Percentiles rank a stretch among this genome's conserved stretches.
Conservation (phyloP, 2,113 vertebrate genomes). For the Dasyornis broadbenti region DNA sequence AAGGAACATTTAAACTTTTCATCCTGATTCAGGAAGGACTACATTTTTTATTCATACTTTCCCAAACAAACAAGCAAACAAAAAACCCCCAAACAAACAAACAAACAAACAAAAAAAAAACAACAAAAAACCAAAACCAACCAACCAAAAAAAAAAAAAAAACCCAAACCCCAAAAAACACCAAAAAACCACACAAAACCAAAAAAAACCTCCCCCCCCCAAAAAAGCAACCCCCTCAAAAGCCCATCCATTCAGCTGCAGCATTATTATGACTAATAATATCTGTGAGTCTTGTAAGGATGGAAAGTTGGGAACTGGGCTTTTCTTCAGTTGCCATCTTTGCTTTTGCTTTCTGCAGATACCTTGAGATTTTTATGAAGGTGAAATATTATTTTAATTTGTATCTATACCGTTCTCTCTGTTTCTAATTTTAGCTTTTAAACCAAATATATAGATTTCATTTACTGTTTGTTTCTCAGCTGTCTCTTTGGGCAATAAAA, state of each 20-base stretch:
- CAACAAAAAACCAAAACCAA: too few species aligned
- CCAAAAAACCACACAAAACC: too few species aligned
- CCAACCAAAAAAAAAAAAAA: too few species aligned
- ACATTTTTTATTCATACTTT: not conserved
- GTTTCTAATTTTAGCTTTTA: constrained; percentile 19
- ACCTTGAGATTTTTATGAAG: not conserved
- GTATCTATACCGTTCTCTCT: not conserved
- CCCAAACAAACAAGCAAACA: not conserved
- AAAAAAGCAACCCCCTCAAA: too few species aligned
- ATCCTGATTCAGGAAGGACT: not conserved
- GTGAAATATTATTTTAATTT: constrained; percentile 25
- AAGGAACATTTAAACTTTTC: not conserved
- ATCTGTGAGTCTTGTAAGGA: not conserved
- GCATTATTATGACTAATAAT: not conserved
- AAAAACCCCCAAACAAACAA: too few species aligned
- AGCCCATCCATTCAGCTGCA: not conserved
- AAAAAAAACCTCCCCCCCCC: too few species aligned
- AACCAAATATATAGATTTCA: not conserved
- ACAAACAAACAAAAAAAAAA: too few species aligned
- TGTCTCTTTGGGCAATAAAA: not conserved
- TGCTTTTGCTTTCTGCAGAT: not conserved
- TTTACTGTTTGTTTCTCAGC: not conserved
- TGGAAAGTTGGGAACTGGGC: not conserved
- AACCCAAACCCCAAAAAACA: too few species aligned
- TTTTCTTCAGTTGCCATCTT: not conserved